Evolutionary conservation across 2,113 vertebrate species (phyloP), one percentile per base, ranked within the genome.

Genomic region (Python bivittatus): DNA sequence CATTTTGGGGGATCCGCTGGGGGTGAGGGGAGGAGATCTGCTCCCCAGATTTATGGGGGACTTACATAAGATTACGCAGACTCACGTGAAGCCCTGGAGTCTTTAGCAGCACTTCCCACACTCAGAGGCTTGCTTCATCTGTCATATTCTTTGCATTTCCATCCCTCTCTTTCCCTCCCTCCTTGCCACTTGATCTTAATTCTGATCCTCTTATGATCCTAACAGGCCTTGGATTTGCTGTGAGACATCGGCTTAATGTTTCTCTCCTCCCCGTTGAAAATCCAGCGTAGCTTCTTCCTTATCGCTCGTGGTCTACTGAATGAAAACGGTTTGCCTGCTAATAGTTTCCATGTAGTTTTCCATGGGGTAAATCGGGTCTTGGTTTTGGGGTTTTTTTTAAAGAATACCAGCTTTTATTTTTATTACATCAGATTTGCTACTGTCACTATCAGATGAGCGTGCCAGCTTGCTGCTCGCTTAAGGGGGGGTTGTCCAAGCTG

Each of bases 341-440:
- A 97, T 95, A 95, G 95, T 94, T 97, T 96, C 96, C 93, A 96
- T 97, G 96, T 96, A 92, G 94, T 86, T 97, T 96, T 94, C 94
- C 86, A 11, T 48, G 33, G 91, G 93, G 93, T 93, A 90, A 91
- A 95, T 92, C 91, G 94, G 92, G 95, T 95, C 94, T 95, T 58
- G 94, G 86, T 96, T n/a, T 56, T 15, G 54, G n/a, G n/a, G n/a
- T n/a, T n/a, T 48, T 44, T 44, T 48, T 48, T 4, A 48, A 48
- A 64, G 27, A 0, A 89, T 97, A 95, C 48, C 92, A 92, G 53
- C 96, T 96, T 95, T 96, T 92, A 91, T 95, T 96, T 96, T 95
- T 92, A 95, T 96, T 95, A 93, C 13, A 1, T 90, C 90, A 95
- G 94, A 93, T 87, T 95, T 95, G 96, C 93, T 48, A 53, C 0